phyloP scores from a whole-genome alignment of 1,140 invertebrate genomes.

The Ceratina japonica region DNA sequence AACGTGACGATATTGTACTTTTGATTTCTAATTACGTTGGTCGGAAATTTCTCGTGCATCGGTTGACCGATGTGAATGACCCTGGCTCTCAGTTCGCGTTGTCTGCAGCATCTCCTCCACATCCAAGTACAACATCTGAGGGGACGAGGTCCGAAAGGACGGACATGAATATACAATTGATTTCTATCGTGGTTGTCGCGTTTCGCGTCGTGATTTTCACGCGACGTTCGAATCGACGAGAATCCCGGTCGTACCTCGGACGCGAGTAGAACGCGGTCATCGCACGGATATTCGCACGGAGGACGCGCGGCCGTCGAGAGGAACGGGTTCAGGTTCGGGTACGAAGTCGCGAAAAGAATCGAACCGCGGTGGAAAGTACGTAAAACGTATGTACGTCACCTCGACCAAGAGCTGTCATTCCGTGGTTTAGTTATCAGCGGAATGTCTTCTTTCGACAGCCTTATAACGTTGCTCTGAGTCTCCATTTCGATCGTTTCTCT shows the following conservation, averaged over 20 bases:
- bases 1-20: conserved; percentile 99
- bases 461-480: conserved; percentile 79
- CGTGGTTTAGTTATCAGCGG: conserved; percentile 82
- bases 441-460: conserved; percentile 83
- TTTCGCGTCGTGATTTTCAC: too few relatives aligned
- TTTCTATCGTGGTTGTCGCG: too few relatives aligned
- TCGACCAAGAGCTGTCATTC: conserved; percentile 79
- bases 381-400: conserved; percentile 74
- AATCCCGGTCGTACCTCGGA: too few relatives aligned
- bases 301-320: too few relatives aligned
- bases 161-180: too few relatives aligned
- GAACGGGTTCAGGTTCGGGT: too few relatives aligned
- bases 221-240: too few relatives aligned
- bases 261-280: too few relatives aligned
- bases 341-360: too few relatives aligned
- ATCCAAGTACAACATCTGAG: conserved; percentile 80
- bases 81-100: conserved; percentile 83
- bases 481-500: conserved; percentile 75
- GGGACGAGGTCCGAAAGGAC: not conserved
- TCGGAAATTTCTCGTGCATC: conserved; percentile 90
- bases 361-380: not conserved
- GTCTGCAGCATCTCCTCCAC: conserved; percentile 85
- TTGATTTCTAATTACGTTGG: conserved; percentile 98
- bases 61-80: conserved; percentile 84
- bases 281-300: too few relatives aligned